These are phyloP conservation scores for Erebia palarica DNA, from an alignment of 2,888 invertebrate species.

Conservation along the genomic window DNA sequence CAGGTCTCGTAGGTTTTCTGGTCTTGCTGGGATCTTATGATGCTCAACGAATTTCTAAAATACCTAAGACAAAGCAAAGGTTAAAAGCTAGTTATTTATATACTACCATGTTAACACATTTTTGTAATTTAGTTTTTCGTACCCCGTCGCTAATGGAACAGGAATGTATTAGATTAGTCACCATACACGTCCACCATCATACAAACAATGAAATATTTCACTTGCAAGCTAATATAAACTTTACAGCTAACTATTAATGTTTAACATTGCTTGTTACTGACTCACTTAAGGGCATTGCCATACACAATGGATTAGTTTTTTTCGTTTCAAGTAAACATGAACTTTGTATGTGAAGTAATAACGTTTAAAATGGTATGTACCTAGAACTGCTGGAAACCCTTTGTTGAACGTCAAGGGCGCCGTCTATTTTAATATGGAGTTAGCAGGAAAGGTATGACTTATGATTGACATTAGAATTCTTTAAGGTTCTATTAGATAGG, in stretches of 20 bases:
- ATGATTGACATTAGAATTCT: constrained; percentile 5
- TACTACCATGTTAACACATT: not conserved
- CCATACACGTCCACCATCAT: not conserved
- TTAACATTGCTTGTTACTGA: not conserved
- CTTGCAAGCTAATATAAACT: not conserved
- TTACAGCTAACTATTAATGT: not conserved
- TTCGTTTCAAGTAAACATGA: not conserved
- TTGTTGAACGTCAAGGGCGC: constrained; percentile 26
- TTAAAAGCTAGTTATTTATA: too few relatives aligned
- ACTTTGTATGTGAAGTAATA: not conserved
- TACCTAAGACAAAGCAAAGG: too few relatives aligned
- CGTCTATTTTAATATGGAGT: constrained; percentile 19
- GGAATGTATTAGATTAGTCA: constrained; percentile 16
- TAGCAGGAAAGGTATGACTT: constrained; percentile 10
- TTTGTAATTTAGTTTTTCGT: not conserved
- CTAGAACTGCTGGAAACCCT: constrained; percentile 12
- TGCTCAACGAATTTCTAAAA: too few relatives aligned
- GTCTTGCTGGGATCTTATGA: too few relatives aligned
- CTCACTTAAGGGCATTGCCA: not conserved
- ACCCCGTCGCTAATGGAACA: constrained; percentile 14
- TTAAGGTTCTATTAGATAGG: not conserved
- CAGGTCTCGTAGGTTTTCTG: too few relatives aligned
- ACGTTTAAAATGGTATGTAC: not conserved
- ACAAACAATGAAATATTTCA: not conserved
- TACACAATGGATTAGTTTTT: constrained; percentile 9